These are phyloP conservation scores for Stomatorhinus walkeri DNA, from an alignment of 2,797 vertebrate species.

Conservation along the genomic window DNA sequence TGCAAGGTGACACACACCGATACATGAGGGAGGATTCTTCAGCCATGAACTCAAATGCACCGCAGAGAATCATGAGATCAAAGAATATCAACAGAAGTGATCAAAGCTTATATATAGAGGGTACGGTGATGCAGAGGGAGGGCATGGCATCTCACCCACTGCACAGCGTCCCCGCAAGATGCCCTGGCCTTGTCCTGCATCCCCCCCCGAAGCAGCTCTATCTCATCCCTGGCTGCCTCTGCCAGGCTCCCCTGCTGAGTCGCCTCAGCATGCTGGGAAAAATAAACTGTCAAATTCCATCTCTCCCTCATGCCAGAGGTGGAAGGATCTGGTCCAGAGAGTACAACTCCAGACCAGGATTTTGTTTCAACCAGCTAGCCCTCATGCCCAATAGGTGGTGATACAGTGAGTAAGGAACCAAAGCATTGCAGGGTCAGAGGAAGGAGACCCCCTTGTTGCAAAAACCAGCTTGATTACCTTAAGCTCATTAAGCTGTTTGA, in stretches of 20 bases:
- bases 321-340: neutral
- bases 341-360: neutral
- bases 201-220: conserved; percentile 76
- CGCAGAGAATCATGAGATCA: neutral
- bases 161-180: conserved; percentile 67
- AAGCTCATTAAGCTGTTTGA: neutral
- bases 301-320: neutral
- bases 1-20: neutral
- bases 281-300: neutral
- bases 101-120: neutral
- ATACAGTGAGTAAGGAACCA: neutral
- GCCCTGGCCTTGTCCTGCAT: conserved; percentile 79
- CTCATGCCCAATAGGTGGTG: neutral
- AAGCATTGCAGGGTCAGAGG: neutral
- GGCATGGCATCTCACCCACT: conserved; percentile 59
- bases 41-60: neutral
- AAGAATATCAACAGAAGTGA: neutral
- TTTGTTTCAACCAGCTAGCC: neutral
- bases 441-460: neutral
- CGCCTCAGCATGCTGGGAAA: conserved; percentile 82
- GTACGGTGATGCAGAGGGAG: neutral
- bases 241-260: conserved; percentile 83
- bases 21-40: neutral
- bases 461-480: neutral
- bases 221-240: conserved; percentile 76